Conservation (phyloP, 1,140 invertebrate genomes). For the Conopomorpha cramerella region DNA sequence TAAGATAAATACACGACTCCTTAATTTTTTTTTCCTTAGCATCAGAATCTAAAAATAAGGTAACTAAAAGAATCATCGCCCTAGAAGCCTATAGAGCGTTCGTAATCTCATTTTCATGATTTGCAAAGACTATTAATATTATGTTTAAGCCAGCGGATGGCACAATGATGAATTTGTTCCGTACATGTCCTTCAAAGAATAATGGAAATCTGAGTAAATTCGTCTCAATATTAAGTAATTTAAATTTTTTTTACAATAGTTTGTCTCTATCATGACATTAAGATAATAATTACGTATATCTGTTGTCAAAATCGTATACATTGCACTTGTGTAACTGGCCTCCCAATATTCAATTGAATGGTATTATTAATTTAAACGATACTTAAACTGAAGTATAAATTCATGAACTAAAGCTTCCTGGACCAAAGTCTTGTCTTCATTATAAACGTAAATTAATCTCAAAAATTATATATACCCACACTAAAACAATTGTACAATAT, state of each 20-base stretch:
- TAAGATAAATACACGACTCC: too few relatives aligned
- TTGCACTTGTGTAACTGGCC: constrained; percentile 58
- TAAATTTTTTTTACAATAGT: constrained; percentile 47
- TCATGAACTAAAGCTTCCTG: too few relatives aligned
- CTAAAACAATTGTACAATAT: constrained; percentile 59
- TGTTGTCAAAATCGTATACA: constrained; percentile 59
- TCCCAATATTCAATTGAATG: constrained; percentile 39
- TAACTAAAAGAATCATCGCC: too few relatives aligned
- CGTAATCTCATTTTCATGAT: too few relatives aligned
- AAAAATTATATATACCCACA: constrained; percentile 57
- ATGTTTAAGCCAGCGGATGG: too few relatives aligned
- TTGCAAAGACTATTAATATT: too few relatives aligned
- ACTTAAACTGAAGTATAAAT: not conserved
- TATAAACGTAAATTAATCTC: constrained; percentile 42
- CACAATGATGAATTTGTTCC: constrained; percentile 12
- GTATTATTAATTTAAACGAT: too few relatives aligned
- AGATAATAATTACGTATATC: constrained; percentile 56
- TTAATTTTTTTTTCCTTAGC: too few relatives aligned
- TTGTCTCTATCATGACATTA: constrained; percentile 44
- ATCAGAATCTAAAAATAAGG: too few relatives aligned
- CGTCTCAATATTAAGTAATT: too few relatives aligned
- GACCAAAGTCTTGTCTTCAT: too few relatives aligned
- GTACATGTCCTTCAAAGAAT: constrained; percentile 21
- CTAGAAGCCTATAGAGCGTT: too few relatives aligned
- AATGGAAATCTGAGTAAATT: constrained; percentile 19